Base-by-base conservation (phyloP, 2,888 invertebrate species). In the Phragmatobia fuliginosa region DNA sequence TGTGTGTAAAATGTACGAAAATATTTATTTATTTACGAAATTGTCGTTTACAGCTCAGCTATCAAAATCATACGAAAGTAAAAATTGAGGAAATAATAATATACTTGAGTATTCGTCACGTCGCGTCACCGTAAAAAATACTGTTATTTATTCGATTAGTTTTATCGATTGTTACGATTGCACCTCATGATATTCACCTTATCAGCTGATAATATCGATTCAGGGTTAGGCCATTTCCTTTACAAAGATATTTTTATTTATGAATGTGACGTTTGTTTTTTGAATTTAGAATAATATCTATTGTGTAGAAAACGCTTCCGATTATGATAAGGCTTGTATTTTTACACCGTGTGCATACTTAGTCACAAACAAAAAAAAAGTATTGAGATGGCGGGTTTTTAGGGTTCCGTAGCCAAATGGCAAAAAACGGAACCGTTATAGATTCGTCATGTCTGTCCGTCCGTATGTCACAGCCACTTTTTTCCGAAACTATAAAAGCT, bases 21-120 rank as follows among this genome's bases (percentile, higher is more conserved):
- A n/a, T n/a, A n/a, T n/a, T n/a, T n/a, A n/a, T n/a, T n/a, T n/a
- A 41, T 45, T 45, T 18, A 45, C 41, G 4, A 21, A 45, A 45
- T 45, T 0, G 0, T 4, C 0, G 3, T n/a, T n/a, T n/a, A n/a
- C n/a, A n/a, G n/a, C n/a, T n/a, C n/a, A 41, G 16, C 4, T 6
- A 1, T 41, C 0, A 33, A 33, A 33, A 5, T 0, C 21, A 41
- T 1, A 18, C 5, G 6, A 45, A 45, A 21, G 8, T 45, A 8
- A 8, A 45, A 45, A 45, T 45, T 45, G n/a, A n/a, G n/a, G n/a
- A n/a, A n/a, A n/a, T n/a, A n/a, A n/a, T n/a, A n/a, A n/a, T n/a
- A n/a, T n/a, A n/a, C n/a, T n/a, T n/a, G n/a, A n/a, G n/a, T n/a
- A n/a, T n/a, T n/a, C n/a, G n/a, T n/a, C n/a, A n/a, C 52, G 52